Conservation (phyloP, 2,888 invertebrate genomes). For the Agonopterix alstromeriana region DNA sequence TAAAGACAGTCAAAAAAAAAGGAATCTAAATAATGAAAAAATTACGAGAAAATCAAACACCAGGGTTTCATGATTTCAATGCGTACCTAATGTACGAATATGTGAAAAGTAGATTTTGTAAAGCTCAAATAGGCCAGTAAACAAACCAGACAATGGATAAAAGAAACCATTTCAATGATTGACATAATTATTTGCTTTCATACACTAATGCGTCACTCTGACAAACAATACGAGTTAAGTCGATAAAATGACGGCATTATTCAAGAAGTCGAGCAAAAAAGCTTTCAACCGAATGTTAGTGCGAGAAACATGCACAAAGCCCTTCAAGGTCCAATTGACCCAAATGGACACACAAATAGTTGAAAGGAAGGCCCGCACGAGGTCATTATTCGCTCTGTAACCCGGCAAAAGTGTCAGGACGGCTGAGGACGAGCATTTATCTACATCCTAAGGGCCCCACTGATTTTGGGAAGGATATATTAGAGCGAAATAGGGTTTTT, state of each 20-base stretch:
- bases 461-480: slow-evolving; percentile 63
- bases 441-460: slow-evolving; percentile 66
- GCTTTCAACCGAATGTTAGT: slow-evolving; percentile 53
- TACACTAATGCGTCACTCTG: neutral
- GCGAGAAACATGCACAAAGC: slow-evolving; percentile 60
- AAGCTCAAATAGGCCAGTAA: too few species aligned
- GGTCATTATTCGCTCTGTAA: slow-evolving; percentile 69
- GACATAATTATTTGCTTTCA: neutral
- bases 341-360: slow-evolving; percentile 72
- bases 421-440: slow-evolving; percentile 63
- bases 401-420: slow-evolving; percentile 64
- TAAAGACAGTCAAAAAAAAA: too few species aligned
- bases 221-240: neutral
- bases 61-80: too few species aligned
- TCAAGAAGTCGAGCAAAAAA: slow-evolving; percentile 44
- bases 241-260: slow-evolving; percentile 27
- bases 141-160: neutral
- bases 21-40: too few species aligned
- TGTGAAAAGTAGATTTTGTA: too few species aligned
- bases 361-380: slow-evolving; percentile 55
- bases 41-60: too few species aligned
- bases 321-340: slow-evolving; percentile 66
- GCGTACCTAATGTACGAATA: too few species aligned
- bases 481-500: slow-evolving; percentile 50
- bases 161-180: neutral